Conservation (phyloP, 2,113 vertebrate species). For the Psophia crepitans region DNA sequence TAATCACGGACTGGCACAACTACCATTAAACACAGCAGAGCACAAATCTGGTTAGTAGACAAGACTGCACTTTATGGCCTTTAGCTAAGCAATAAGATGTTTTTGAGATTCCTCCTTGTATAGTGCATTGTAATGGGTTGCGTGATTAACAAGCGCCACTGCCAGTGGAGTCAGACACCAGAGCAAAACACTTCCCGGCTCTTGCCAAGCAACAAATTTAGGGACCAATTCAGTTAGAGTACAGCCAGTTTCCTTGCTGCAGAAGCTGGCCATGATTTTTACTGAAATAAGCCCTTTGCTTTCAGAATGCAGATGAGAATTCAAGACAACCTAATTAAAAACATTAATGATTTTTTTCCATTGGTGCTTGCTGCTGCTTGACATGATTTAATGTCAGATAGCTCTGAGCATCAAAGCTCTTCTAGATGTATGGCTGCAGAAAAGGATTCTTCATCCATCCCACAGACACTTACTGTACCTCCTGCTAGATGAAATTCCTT, state of each 20-base stretch:
- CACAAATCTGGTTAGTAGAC: conserved; percentile 17
- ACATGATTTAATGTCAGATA: conserved; percentile 42
- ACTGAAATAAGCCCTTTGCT: conserved; percentile 37
- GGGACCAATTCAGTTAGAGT: conserved; percentile 21
- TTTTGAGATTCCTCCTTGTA: conserved; percentile 33
- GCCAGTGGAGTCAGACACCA: conserved; percentile 40
- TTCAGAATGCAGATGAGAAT: conserved; percentile 38
- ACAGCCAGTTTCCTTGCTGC: conserved; percentile 49
- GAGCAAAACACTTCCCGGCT: conserved; percentile 34
- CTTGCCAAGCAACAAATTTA: conserved; percentile 57
- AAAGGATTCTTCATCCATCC: neutral
- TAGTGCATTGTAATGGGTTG: neutral
- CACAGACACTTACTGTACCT: neutral
- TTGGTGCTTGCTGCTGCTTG: conserved; percentile 18
- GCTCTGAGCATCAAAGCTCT: neutral
- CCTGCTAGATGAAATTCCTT: neutral
- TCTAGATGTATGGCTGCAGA: neutral
- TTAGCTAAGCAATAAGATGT: conserved; percentile 27
- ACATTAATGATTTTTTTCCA: neutral
- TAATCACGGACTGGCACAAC: neutral
- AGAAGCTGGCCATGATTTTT: conserved; percentile 29
- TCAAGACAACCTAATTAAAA: conserved; percentile 57
- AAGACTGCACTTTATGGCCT: conserved; percentile 8
- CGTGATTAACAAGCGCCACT: conserved; percentile 38
- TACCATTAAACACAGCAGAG: neutral